Evolutionary conservation across 1,140 invertebrate genomes (phyloP).

Genomic region (Dendrolimus punctatus): DNA sequence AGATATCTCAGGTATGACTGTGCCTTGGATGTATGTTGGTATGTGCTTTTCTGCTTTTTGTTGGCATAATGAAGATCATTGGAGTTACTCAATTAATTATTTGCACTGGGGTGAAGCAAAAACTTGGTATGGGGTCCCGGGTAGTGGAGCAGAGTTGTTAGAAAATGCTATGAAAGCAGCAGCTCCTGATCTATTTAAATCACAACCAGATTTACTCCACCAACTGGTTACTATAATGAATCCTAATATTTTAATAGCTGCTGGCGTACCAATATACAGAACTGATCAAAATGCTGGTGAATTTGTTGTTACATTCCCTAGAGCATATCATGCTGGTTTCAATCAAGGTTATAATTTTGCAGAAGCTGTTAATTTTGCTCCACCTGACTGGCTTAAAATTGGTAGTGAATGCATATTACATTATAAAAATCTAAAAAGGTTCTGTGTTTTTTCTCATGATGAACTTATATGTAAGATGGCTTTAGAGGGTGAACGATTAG

Average conservation of each 20-base stretch:
- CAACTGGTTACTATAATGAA: constrained; percentile 99
- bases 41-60: constrained; percentile 99
- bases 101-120: constrained; percentile 97
- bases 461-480: constrained; percentile 99
- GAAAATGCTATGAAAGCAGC: constrained; percentile 96
- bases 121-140: constrained; percentile 97
- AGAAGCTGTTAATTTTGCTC: constrained; percentile 99
- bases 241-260: constrained; percentile 93
- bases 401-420: constrained; percentile 95
- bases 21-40: constrained; percentile 99
- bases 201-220: constrained; percentile 97
- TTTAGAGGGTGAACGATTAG: constrained; percentile 88
- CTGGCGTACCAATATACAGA: constrained; percentile 82
- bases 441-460: constrained; percentile 99
- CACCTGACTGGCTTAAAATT: constrained; percentile 97
- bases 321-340: constrained; percentile 99
- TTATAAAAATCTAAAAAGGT: constrained; percentile 93
- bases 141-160: constrained; percentile 91
- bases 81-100: constrained; percentile 99
- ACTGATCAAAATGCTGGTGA: constrained; percentile 99
- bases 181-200: constrained; percentile 97
- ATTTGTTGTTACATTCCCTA: constrained; percentile 98
- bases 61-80: constrained; percentile 99
- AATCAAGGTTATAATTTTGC: constrained; percentile 99
- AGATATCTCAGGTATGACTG: constrained; percentile 99